phyloP scores from a whole-genome alignment of 2,113 vertebrate species.

The Cichladusa arquata region DNA sequence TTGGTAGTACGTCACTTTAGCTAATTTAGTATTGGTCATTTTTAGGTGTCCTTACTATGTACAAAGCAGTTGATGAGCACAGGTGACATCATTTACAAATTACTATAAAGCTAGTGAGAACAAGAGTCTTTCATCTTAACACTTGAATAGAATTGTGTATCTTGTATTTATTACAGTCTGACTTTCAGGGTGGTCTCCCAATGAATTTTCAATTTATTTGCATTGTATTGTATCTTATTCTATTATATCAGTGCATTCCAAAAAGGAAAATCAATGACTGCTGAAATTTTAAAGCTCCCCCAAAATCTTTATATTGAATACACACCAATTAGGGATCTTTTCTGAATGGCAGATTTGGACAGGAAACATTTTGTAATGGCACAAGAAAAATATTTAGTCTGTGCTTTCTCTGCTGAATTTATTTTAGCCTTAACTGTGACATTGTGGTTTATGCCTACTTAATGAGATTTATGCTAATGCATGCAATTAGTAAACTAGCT shows the following conservation, averaged over 20 bases:
- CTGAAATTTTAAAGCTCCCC: background rate
- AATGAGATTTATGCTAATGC: constrained; percentile 37
- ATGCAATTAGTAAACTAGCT: background rate
- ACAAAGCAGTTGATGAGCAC: background rate
- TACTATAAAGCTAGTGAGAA: background rate
- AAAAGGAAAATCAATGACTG: background rate
- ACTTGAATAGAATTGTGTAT: background rate
- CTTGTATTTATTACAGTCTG: background rate
- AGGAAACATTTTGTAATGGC: background rate
- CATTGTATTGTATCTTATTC: background rate
- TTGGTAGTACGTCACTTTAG: background rate
- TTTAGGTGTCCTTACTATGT: background rate
- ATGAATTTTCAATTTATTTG: background rate
- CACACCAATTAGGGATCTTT: background rate
- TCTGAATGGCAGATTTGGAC: background rate
- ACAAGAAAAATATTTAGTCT: background rate
- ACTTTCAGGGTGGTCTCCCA: background rate
- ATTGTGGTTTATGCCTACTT: background rate
- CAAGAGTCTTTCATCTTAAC: background rate
- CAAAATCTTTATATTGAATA: background rate
- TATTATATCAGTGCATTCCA: background rate
- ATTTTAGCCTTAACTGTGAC: background rate
- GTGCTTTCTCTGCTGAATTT: background rate
- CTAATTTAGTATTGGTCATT: background rate
- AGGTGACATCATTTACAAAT: background rate